Base-by-base conservation (phyloP, 2,113 vertebrate genomes). In the Micromys minutus region DNA sequence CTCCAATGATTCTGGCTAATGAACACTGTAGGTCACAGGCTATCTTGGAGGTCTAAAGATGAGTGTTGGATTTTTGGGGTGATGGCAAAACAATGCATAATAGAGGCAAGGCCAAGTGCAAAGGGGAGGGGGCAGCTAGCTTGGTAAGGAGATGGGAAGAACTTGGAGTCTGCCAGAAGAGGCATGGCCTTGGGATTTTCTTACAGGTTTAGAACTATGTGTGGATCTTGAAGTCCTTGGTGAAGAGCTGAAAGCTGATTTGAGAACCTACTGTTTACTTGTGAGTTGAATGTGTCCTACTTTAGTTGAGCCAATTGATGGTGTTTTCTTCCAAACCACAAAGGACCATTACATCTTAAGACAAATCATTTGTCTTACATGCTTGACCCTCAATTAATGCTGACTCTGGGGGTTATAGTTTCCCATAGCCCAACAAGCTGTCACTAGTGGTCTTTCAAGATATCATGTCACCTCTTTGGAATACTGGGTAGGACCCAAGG, bases 181-280 rank as follows among this genome's bases (percentile, higher is more conserved):
- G 12, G 13, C 0, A 8, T 47, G 19, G 0, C 3, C 13, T 39
- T 5, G 4, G 26, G 5, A 8, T 22, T 0, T 12, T 3, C 1
- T 59, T 7, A 31, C 7, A 10, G 2, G 1, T 61, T n/a, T n/a
- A 57, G 0, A 13, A 47, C 16, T 0, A 2, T 17, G 3, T 31
- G 90, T 7, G 39, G 26, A 17, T 8, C 22, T 71, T 26, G 8
- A 36, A 71, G 19, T 26, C 29, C 42, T 50, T 31, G 21, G 8
- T 7, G 74, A 69, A 47, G 65, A 52, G 29, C 77, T 3, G 29
- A 52, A 52, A 13, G 19, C 67, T 3, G 9, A 24, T 13, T 4
- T 31, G 42, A 76, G n/a, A 29, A 52, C 36, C 79, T 19, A 13
- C 63, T 84, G 19, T 52, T 91, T 39, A 52, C 16, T 45, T 52